Percentiles rank a stretch among this genome's conserved stretches.
Conservation (phyloP, 2,888 invertebrate genomes). For the Ectropis crepuscularia region DNA sequence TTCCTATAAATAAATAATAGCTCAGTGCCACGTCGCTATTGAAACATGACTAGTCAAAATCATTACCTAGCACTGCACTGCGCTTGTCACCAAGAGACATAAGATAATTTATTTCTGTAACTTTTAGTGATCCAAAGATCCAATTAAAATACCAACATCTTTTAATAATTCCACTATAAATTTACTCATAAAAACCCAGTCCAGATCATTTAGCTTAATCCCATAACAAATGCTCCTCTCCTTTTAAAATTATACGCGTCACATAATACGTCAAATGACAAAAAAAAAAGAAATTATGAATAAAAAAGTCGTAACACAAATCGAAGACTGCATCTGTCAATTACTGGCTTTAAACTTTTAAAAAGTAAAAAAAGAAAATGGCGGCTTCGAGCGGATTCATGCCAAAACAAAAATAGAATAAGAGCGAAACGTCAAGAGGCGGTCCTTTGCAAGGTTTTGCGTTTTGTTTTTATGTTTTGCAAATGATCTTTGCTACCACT, state of each 20-base stretch:
- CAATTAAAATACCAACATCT: too few relatives aligned
- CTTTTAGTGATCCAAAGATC: too few relatives aligned
- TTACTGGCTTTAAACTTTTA: slow-evolving; percentile 20
- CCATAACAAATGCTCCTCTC: slow-evolving; percentile 18
- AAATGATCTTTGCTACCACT: slow-evolving; percentile 13
- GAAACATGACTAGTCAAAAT: too few relatives aligned
- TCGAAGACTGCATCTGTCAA: slow-evolving; percentile 30
- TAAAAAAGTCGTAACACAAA: slow-evolving; percentile 25
- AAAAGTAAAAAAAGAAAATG: slow-evolving; percentile 29
- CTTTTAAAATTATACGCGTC: slow-evolving; percentile 32
- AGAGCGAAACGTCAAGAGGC: slow-evolving; percentile 24
- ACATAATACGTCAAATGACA: slow-evolving; percentile 17
- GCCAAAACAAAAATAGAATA: slow-evolving; percentile 25
- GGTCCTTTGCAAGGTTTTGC: slow-evolving; percentile 17
- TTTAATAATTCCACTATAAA: background rate
- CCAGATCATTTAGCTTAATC: slow-evolving; percentile 11
- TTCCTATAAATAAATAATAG: too few relatives aligned
- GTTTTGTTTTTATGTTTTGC: slow-evolving; percentile 18
- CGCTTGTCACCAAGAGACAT: too few relatives aligned
- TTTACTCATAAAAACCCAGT: slow-evolving; percentile 5
- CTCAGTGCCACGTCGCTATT: too few relatives aligned
- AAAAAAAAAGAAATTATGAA: slow-evolving; percentile 22
- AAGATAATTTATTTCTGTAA: too few relatives aligned
- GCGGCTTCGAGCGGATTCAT: slow-evolving; percentile 22
- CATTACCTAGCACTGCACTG: too few relatives aligned